Evolutionary conservation across 2,113 vertebrate species (phyloP), one percentile per base, ranked within the genome.

Genomic region (Pelodiscus sinensis): DNA sequence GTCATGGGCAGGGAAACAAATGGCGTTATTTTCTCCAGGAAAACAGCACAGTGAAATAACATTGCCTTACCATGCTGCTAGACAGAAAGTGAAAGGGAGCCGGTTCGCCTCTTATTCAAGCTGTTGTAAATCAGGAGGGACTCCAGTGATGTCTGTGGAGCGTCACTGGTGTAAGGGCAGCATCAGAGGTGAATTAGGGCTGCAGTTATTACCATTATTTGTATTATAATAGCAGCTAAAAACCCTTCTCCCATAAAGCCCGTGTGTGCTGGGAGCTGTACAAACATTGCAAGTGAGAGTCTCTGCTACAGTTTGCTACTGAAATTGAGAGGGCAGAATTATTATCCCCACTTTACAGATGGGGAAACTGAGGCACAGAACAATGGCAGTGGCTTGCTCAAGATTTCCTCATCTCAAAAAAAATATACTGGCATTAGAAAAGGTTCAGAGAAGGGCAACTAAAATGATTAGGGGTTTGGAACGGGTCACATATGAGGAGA

Each of bases 1-100:
- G 93, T 97, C 95, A 78, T 73, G n/a, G 87, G 92, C 91, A 95
- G 89, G 93, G 81, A 93, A 94, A 96, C 87, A 94, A 96, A 95
- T 88, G 75, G 83, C 55, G 15, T 44, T 55, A 27, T 52, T 5
- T 38, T 58, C 90, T 91, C 54, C 62, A 87, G 87, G 90, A 56
- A 91, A 96, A 56, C 80, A 80, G 8, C 44, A 73, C 80, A 51
- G 88, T 68, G 93, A 84, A 93, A 95, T 93, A 51, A 60, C 38
- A 8, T 14, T n/a, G 90, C 38, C 44, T 22, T n/a, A 4, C 55
- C 9, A 15, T 77, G 77, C 16, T 80, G 79, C 78, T 60, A 55
- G 35, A 87, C 91, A 75, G 24, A 8, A 38, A 25, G 50, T 0
- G n/a, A 71, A 78, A 90, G 71, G 55, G 27, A 94, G 85, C 68